Base-by-base conservation (phyloP, 2,888 invertebrate species). In the Phymatocera aterrima region DNA sequence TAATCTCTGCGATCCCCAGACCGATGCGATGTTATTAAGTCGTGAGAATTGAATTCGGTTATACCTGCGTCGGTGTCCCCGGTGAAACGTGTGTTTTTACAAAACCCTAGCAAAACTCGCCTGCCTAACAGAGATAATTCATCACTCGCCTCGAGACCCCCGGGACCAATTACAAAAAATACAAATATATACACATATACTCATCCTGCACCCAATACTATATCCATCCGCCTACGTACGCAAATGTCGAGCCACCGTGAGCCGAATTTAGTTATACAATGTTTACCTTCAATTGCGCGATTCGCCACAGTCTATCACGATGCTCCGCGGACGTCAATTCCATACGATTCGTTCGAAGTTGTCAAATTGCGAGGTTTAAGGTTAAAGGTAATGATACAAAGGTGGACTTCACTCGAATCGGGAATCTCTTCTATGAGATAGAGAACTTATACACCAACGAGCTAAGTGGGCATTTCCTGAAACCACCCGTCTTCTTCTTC, bases 1-100 rank as follows among this genome's bases (percentile, higher is more conserved):
- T 77, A 79, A 77, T 74, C 75, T 64, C 57, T 78, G 74, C 77
- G 74, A 60, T 79, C 54, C 64, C 72, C 37, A 24, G 43, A 37
- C 48, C 70, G 78, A 72, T 54, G 68, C 70, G 78, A 72, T 54
- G 68, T 80, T 80, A 80, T 80, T 80, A 78, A 80, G 79, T 77
- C 79, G 77, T 65, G 72, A 70, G 77, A 80, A 80, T 80, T 80
- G 80, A 78, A 80, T 80, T 74, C 65, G 65, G 72, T 68, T 54
- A 48, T 77, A 31, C 28, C 43, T 24, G 24, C 24, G 24, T 5
- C 3, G 21, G 24, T 8, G 6, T 40, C 28, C 24, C 57, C 4
- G 37, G 24, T 43, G 24, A 43, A 68, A 68, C 68, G 46, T 46
- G 43, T 68, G 43, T 68, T 40, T 68, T 46, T 46, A 21, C 40